These are phyloP conservation scores for Sesamia nonagrioides DNA, from an alignment of 1,140 invertebrate species.

Conservation along the genomic window DNA sequence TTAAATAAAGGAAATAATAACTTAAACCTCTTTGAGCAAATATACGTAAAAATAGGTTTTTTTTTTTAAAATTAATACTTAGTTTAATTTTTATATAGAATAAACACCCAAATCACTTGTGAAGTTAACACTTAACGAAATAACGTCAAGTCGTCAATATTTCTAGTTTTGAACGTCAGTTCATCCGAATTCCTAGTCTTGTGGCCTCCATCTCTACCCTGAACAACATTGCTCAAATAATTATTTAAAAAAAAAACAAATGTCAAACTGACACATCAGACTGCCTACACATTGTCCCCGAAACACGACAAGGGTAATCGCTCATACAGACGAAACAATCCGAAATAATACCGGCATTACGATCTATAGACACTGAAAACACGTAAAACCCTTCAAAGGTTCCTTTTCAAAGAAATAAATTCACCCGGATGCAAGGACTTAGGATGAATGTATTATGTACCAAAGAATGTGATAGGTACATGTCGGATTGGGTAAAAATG, in stretches of 20 bases:
- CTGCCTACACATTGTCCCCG: neutral
- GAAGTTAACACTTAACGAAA: too few species aligned
- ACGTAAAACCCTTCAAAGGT: conserved; percentile 33
- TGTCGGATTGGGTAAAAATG: conserved; percentile 35
- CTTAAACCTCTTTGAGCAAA: too few species aligned
- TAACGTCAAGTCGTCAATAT: too few species aligned
- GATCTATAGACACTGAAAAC: conserved; percentile 7
- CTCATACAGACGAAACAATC: conserved; percentile 11
- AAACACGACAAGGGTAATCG: conserved; percentile 2
- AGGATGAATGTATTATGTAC: conserved; percentile 42
- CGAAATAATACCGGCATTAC: conserved; percentile 36
- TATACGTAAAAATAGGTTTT: too few species aligned
- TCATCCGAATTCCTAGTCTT: too few species aligned
- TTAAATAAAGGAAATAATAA: too few species aligned
- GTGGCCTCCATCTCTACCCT: too few species aligned
- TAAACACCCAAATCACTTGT: too few species aligned
- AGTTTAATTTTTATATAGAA: too few species aligned
- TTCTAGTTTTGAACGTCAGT: too few species aligned
- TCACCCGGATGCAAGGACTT: conserved; percentile 29
- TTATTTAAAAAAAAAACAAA: neutral
- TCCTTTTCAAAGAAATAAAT: conserved; percentile 35
- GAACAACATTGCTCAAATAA: neutral
- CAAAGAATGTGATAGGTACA: neutral
- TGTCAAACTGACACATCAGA: neutral
- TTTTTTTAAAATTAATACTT: too few species aligned